Evolutionary conservation across 2,797 vertebrate species (phyloP), one percentile per base, ranked within the genome.

Genomic region (Peromyscus aztecus): DNA sequence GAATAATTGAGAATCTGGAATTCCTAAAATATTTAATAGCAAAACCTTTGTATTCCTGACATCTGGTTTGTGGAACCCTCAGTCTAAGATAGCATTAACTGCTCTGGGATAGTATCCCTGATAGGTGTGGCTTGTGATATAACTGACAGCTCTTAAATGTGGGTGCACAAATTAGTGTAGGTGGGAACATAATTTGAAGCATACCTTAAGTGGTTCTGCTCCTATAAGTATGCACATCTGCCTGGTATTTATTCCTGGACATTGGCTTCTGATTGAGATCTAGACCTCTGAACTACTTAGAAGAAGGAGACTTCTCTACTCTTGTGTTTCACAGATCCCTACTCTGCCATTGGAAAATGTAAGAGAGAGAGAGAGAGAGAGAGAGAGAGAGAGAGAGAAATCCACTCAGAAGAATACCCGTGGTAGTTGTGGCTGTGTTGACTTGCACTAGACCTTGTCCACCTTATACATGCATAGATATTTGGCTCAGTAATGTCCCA

Each of bases 241-340:
- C 4, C 2, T 76, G 13, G 7, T 34, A 0, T 57, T 16, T 83
- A 10, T 59, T 93, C 37, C 46, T 87, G 0, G 5, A 16, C 4
- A 2, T 9, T 71, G 24, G 16, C 59, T 65, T 71, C 59, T 81
- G 37, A 31, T 43, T 77, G 17, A 75, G 16, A 3, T 21, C 13
- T 37, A 76, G n/a, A 24, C 31, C 19, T 14, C 4, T 52, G 19
- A 63, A 55, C 27, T 65, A 34, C 1, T 0, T 2, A 46, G 65
- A 52, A 87, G 31, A 13, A 90, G 13, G 8, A 6, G 43, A 40
- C 0, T 2, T 9, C 6, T 81, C 12, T 40, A 17, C 8, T 5
- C 75, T 27, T 97, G 14, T 46, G 6, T 24, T 49, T 61, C 34
- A 40, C 0, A 1, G 12, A 77, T 1, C 21, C 24, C 46, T 67